A percentile compares a stretch with the other conserved stretches of the same genome.
Evolutionary conservation across 2,888 invertebrate species (phyloP).

Genomic region (Tortrix viridana): DNA sequence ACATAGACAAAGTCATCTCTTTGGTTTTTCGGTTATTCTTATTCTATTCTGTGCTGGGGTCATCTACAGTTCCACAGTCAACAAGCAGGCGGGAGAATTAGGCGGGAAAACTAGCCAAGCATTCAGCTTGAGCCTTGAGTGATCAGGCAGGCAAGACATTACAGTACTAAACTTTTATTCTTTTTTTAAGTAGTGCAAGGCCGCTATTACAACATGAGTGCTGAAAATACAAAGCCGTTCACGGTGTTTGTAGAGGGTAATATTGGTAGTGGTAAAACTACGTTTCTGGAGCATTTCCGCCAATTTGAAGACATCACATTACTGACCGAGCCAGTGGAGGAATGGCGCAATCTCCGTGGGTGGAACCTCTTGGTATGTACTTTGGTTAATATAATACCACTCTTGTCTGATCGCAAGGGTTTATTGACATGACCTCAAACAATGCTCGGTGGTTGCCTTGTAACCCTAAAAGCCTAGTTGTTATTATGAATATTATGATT

Average conservation of each 20-base stretch:
- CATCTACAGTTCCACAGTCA: neutral
- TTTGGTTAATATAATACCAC: too few species aligned
- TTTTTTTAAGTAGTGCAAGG: conserved; percentile 48
- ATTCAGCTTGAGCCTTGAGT: neutral
- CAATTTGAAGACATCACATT: conserved; percentile 88
- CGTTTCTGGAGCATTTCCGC: conserved; percentile 92
- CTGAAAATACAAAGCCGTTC: conserved; percentile 84
- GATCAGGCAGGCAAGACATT: conserved; percentile 9
- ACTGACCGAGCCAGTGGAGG: conserved; percentile 91
- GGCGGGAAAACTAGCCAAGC: conserved; percentile 61
- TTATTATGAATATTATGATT: too few species aligned
- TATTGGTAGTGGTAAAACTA: conserved; percentile 95
- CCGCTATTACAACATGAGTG: conserved; percentile 60
- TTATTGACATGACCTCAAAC: neutral
- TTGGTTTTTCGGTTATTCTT: neutral
- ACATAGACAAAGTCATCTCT: conserved; percentile 31
- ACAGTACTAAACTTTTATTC: neutral
- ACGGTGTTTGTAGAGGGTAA: conserved; percentile 95
- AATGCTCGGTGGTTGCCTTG: neutral
- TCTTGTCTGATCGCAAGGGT: neutral
- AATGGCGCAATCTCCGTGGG: conserved; percentile 92
- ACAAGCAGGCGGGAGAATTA: conserved; percentile 48
- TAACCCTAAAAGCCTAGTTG: too few species aligned
- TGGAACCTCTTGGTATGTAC: conserved; percentile 87
- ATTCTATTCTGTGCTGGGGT: conserved; percentile 18